Percentiles rank a stretch among this genome's conserved stretches.
Evolutionary conservation across 2,888 invertebrate species (phyloP).

Genomic region (Caenorhabditis sp.): DNA sequence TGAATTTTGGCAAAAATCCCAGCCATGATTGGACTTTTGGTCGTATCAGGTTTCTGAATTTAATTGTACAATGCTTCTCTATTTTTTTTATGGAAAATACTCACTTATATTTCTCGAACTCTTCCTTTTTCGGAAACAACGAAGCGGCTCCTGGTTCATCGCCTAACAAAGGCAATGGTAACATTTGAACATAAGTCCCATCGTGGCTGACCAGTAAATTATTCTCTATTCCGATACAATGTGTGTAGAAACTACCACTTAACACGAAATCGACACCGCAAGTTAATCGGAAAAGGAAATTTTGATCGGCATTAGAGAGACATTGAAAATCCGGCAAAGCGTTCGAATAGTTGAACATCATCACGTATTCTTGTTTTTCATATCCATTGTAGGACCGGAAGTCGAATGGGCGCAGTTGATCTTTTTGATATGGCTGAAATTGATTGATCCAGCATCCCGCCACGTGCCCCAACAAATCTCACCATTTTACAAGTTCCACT

Average conservation of each 20-base stretch:
- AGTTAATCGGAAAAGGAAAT: conserved; percentile 36
- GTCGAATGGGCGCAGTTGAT: conserved; percentile 36
- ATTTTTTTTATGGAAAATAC: not conserved
- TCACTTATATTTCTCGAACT: conserved; percentile 36
- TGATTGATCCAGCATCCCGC: no score
- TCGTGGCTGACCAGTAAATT: conserved; percentile 30
- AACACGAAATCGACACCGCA: conserved; percentile 43
- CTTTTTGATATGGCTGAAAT: conserved; percentile 34
- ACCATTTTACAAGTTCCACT: not conserved
- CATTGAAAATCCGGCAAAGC: conserved; percentile 28
- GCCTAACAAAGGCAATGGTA: conserved; percentile 24
- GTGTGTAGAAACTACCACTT: conserved; percentile 26
- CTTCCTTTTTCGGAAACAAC: conserved; percentile 32
- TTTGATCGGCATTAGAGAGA: conserved; percentile 29
- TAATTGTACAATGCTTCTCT: not conserved
- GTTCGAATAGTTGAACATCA: conserved; percentile 41
- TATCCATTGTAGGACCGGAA: conserved; percentile 31
- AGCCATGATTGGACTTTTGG: conserved; percentile 31
- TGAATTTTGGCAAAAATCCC: conserved; percentile 26
- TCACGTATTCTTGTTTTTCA: conserved; percentile 40
- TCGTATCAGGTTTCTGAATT: conserved; percentile 22
- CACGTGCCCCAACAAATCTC: no score
- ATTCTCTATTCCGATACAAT: conserved; percentile 25
- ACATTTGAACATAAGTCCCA: conserved; percentile 35
- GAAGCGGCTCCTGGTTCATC: conserved; percentile 31